phyloP scores from a whole-genome alignment of 2,888 invertebrate genomes.

The Dichetophora obliterata region DNA sequence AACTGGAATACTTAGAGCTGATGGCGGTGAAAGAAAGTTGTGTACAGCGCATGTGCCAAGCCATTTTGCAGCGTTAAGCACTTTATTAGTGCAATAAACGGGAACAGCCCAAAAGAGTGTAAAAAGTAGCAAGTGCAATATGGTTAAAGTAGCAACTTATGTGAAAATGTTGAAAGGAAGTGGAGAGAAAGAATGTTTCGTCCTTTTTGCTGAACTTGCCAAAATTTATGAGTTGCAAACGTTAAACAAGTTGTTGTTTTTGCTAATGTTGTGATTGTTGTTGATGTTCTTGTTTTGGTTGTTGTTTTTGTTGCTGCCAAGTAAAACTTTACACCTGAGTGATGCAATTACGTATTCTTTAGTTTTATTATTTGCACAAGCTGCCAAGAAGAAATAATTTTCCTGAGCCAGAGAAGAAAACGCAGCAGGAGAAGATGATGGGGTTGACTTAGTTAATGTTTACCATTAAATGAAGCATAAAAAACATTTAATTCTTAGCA shows the following conservation, averaged over 20 bases:
- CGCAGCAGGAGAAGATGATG: neutral
- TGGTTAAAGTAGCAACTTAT: neutral
- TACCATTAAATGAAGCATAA: slow-evolving; percentile 11
- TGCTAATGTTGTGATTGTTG: slow-evolving; percentile 3
- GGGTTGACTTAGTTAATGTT: neutral
- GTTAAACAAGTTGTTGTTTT: slow-evolving; percentile 21
- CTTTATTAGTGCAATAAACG: slow-evolving; percentile 40
- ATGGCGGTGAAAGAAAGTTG: neutral
- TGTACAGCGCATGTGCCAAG: slow-evolving; percentile 14
- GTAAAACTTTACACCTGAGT: slow-evolving; percentile 51
- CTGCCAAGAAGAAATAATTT: neutral
- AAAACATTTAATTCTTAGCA: neutral
- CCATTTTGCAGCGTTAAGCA: slow-evolving; percentile 36
- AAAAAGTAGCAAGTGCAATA: neutral
- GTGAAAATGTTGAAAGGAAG: neutral
- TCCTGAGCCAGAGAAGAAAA: slow-evolving; percentile 42
- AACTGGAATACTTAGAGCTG: neutral
- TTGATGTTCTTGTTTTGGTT: slow-evolving; percentile 4
- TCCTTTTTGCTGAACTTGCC: slow-evolving; percentile 23
- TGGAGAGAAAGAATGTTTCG: neutral
- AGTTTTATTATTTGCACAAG: slow-evolving; percentile 14
- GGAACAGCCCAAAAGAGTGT: neutral
- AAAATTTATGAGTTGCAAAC: slow-evolving; percentile 42
- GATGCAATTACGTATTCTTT: slow-evolving; percentile 32
- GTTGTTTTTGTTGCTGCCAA: slow-evolving; percentile 43